Evolutionary conservation across 2,888 invertebrate genomes (phyloP).

Genomic region (Apodemia zela): DNA sequence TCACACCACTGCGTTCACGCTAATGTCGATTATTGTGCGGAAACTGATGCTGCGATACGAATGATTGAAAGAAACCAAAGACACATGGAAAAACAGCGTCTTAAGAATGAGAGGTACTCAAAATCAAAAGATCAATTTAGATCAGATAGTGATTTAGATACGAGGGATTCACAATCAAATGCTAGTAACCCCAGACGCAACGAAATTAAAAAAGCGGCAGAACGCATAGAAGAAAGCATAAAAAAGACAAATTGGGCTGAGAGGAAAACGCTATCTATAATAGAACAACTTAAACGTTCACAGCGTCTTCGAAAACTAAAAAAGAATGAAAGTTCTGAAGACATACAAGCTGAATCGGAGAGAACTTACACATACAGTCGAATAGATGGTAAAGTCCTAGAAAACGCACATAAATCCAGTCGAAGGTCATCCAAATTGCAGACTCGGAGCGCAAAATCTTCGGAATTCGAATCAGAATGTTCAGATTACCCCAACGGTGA

Average conservation of each 20-base stretch:
- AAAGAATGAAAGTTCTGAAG: slow-evolving; percentile 69
- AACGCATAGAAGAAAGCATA: slow-evolving; percentile 68
- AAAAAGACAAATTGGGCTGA: slow-evolving; percentile 77
- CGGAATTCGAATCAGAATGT: slow-evolving; percentile 89
- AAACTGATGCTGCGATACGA: slow-evolving; percentile 79
- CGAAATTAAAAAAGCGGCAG: slow-evolving; percentile 63
- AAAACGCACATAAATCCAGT: slow-evolving; percentile 77
- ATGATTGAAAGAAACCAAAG: slow-evolving; percentile 81
- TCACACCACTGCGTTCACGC: slow-evolving; percentile 72
- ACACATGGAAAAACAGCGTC: slow-evolving; percentile 79
- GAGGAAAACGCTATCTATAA: slow-evolving; percentile 68
- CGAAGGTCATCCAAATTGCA: slow-evolving; percentile 68
- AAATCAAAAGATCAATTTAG: slow-evolving; percentile 58
- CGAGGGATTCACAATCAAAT: slow-evolving; percentile 46
- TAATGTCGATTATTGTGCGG: slow-evolving; percentile 77
- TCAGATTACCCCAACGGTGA: slow-evolving; percentile 75
- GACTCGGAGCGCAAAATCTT: slow-evolving; percentile 84
- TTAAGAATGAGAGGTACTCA: slow-evolving; percentile 63
- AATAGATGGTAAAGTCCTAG: slow-evolving; percentile 75
- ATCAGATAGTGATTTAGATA: slow-evolving; percentile 63
- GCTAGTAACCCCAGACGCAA: slow-evolving; percentile 49
- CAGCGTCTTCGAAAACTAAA: slow-evolving; percentile 64
- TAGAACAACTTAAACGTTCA: slow-evolving; percentile 68
- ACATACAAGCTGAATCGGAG: slow-evolving; percentile 71
- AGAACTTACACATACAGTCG: slow-evolving; percentile 65